Base-by-base conservation (phyloP, 2,888 invertebrate genomes). In the Sceliomorpha sp. region DNA sequence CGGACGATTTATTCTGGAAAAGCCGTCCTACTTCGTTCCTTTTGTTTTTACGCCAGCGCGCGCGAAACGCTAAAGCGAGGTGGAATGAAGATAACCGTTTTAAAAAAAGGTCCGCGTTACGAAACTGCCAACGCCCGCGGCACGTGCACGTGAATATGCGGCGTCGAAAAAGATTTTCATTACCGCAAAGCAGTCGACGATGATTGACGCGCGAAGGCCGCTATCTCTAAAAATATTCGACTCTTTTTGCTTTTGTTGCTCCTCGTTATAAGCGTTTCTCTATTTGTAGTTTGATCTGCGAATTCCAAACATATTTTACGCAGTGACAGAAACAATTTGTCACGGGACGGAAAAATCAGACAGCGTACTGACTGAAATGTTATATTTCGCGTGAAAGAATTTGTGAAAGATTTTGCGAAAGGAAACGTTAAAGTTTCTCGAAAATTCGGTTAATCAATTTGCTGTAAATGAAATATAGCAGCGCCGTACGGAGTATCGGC, bases 171-270 rank as follows among this genome's bases (percentile, higher is more conserved):
- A 51, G 62, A 62, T 44, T 66, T 76, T 70, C 73, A 70, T 71
- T 69, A 69, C 72, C 72, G 60, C 70, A 80, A 76, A 77, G 48
- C 59, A 44, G 45, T 44, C 45, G 44, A 67, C 62, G 69, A 73
- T 82, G 78, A 80, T 80, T 83, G 83, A 79, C 78, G 74, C 59
- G 70, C 59, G 58, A 72, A 75, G 72, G 75, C 67, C 76, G 72
- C 37, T 51, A 64, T 40, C 31, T 75, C 75, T 74, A 77, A 79
- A 84, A 84, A 80, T 81, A 80, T 72, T 72, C 42, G 44, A 62
- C 45, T 37, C 24, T 36, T 26, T 60, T 34, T 7, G 20, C 34
- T 44, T 37, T 20, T 24, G 40, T 13, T 20, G 40, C 24, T 32
- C 40, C 34, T 45, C 44, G 37, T 51, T 48, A 37, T 40, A n/a